Evolutionary conservation across 2,888 invertebrate species (phyloP).

Genomic region (Drosophila fungiperda): DNA sequence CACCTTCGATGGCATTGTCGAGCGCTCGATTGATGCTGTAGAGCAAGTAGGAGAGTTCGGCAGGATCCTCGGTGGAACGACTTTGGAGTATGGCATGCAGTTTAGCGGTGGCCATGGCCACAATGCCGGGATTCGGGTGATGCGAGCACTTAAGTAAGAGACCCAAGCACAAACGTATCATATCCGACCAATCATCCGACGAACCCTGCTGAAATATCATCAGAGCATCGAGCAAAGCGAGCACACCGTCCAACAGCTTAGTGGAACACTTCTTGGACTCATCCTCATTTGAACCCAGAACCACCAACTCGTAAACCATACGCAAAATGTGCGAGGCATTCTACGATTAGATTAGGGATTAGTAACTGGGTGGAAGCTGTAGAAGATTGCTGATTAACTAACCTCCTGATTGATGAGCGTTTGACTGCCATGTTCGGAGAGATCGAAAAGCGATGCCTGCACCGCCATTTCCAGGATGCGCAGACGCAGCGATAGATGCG

Average conservation of each 20-base stretch:
- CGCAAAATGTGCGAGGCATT: conserved; percentile 87
- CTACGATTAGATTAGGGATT: conserved; percentile 38
- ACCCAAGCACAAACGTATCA: conserved; percentile 86
- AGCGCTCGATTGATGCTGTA: conserved; percentile 85
- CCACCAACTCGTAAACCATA: conserved; percentile 87
- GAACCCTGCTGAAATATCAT: conserved; percentile 87
- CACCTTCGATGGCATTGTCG: conserved; percentile 85
- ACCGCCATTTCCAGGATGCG: conserved; percentile 87
- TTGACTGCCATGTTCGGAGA: conserved; percentile 86
- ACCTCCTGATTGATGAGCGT: conserved; percentile 85
- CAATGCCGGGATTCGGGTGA: conserved; percentile 86
- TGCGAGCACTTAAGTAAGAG: conserved; percentile 85
- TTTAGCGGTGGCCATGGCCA: conserved; percentile 88
- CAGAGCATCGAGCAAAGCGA: conserved; percentile 86
- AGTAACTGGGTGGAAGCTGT: not conserved
- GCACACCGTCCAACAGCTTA: conserved; percentile 87
- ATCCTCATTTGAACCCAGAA: conserved; percentile 86
- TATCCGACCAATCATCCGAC: conserved; percentile 86
- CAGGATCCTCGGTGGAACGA: conserved; percentile 86
- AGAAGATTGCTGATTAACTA: not conserved
- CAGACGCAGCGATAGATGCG: conserved; percentile 86
- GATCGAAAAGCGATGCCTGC: conserved; percentile 87
- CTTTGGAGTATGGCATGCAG: conserved; percentile 87
- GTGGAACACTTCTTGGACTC: conserved; percentile 86
- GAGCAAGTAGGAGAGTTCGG: conserved; percentile 87